Evolutionary conservation across 2,113 vertebrate genomes (phyloP), one percentile per base, ranked within the genome.

Genomic region (Onychorhynchus coronatus): DNA sequence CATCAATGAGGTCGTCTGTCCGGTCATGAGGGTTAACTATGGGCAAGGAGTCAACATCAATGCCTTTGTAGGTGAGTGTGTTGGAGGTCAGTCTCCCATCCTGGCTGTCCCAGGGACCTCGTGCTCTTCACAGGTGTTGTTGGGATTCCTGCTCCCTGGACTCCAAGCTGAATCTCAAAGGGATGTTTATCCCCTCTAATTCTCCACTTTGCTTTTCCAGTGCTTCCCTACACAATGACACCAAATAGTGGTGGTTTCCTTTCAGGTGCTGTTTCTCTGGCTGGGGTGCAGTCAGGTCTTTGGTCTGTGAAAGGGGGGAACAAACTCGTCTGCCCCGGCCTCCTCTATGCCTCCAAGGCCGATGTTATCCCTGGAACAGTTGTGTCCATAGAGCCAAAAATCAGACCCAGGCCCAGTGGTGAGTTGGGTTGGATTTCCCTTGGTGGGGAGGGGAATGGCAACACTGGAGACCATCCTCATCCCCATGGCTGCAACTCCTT

Each of bases 231-330:
- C 28, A 9, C 13, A 23, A 13, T 2, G 12, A 23, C 1, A 2
- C 25, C 2, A 1, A 28, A 27, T 21, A 8, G 72, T 1, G 0
- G 5, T 23, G 35, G 15, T 82, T 90, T 73, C 44, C 91, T 28
- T 39, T 25, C 62, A 99, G 99, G 99, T 25, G 98, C 98, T 0
- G 98, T 99, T 39, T 98, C 99, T 8, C 79, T 99, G 84, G 94
- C 99, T 0, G 92, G 97, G 16, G 93, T 95, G 5, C 98, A 98
- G 27, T 97, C 99, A 0, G 98, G 98, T 8, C 97, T 99, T 61
- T 99, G 99, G 99, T 97, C 99, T 1, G 98, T 99, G 47, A 98
- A 99, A 93, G 99, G 98, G 31, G 99, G 99, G 4, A 99, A 99
- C 96, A 99, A 99, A 83, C 97, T 97, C 4, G 98, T 99, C 52